These are phyloP conservation scores for Enteromius paludinosus DNA, from an alignment of 2,797 vertebrate species.

Conservation along the genomic window DNA sequence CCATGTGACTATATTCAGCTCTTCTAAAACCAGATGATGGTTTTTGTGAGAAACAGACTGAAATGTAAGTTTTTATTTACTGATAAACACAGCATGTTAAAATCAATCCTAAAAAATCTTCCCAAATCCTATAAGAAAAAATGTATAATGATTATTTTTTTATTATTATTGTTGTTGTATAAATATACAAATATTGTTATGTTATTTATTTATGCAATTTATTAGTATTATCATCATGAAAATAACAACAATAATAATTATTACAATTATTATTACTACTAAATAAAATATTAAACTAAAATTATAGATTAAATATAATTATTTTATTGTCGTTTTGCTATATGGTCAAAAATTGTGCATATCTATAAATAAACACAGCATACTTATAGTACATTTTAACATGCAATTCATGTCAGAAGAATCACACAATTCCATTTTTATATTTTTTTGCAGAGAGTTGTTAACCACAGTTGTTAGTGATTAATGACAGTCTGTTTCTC, in stretches of 20 bases:
- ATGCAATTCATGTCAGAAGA: neutral
- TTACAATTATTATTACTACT: neutral
- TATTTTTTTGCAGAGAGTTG: neutral
- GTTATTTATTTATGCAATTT: neutral
- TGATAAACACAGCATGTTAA: neutral
- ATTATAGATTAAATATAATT: neutral
- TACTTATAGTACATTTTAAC: neutral
- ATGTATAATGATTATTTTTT: neutral
- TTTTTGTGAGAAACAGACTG: conserved; percentile 7
- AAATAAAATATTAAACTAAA: neutral
- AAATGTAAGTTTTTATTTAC: neutral
- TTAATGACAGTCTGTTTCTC: neutral
- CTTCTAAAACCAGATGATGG: conserved; percentile 13
- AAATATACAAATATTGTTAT: neutral
- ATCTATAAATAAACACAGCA: neutral
- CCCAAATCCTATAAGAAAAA: neutral
- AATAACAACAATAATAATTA: neutral
- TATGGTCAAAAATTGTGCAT: neutral
- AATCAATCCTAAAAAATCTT: neutral
- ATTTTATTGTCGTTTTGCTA: neutral
- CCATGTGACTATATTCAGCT: conserved; percentile 3
- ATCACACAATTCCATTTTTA: neutral
- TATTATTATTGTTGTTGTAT: neutral
- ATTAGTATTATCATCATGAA: neutral
- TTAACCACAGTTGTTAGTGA: neutral